Evolutionary conservation across 2,113 vertebrate species (phyloP), one percentile per base, ranked within the genome.

Genomic region (Leuciscus idus): DNA sequence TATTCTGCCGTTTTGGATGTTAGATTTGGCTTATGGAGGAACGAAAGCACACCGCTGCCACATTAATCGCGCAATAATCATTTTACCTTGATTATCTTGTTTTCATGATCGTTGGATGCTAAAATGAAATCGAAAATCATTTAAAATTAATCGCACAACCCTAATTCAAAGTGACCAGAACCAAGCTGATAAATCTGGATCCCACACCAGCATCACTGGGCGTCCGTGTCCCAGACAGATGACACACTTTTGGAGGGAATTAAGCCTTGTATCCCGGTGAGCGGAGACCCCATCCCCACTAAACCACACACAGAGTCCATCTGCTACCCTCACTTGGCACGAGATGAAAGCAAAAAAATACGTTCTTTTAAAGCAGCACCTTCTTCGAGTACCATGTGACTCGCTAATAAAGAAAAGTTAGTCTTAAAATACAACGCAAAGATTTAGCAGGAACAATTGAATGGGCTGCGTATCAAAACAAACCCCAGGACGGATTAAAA

Each of bases 141-240:
- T 52, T 52, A 17, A 0, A 13, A 50, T 50, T 50, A 52, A 52
- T 17, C 0, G 1, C 13, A 52, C 50, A 52, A 4, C 4, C 50
- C 1, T 21, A 57, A 57, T 9, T 57, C 6, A 57, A 23, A 21
- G 19, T 23, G 55, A 57, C 13, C 75, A 55, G 52, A 77, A 52
- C 4, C 50, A 17, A 30, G 74, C 8, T 76, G 21, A 48, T 23
- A 50, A 15, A 50, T n/a, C 13, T 17, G 75, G 26, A 55, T 55
- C 50, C 17, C n/a, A 55, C 39, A 28, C 17, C 57, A 77, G 36
- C 55, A 5, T 68, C 26, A 57, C 23, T 50, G 55, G 89, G 89
- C 88, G 89, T 85, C 87, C 86, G 87, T 91, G 89, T 88, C 92
- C 90, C 84, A 90, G 90, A 91, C 90, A 90, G 89, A 80, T 92